These are phyloP conservation scores for Guaruba guarouba DNA, from an alignment of 2,113 vertebrate species.

Conservation along the genomic window DNA sequence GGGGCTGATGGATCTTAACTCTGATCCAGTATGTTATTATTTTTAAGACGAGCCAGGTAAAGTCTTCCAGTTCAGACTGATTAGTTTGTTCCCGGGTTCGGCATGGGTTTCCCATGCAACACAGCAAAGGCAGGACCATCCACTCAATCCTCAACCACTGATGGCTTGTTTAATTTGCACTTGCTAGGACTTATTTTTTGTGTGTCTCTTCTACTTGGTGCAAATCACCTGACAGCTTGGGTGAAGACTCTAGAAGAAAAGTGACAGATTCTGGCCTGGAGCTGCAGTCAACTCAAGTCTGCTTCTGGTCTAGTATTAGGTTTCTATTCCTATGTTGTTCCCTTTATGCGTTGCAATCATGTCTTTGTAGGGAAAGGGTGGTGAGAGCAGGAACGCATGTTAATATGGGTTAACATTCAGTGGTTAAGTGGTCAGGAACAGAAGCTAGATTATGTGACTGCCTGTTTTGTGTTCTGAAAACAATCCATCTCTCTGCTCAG, in stretches of 20 bases:
- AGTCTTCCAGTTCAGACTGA: not conserved
- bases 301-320: not conserved
- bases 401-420: not conserved
- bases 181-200: not conserved
- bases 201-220: not conserved
- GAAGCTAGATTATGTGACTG: not conserved
- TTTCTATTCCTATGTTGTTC: not conserved
- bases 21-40: not conserved
- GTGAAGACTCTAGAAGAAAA: not conserved
- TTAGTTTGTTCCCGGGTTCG: not conserved
- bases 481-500: not conserved
- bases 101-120: not conserved
- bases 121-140: not conserved
- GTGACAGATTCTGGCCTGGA: not conserved
- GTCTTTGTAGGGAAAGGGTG: not conserved
- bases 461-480: not conserved
- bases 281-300: not conserved
- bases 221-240: not conserved
- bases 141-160: not conserved
- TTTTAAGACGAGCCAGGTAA: not conserved
- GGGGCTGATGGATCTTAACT: not conserved
- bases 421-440: not conserved
- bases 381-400: not conserved
- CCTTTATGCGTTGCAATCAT: rapidly evolving
- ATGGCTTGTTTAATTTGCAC: not conserved